Percentiles rank a stretch among this genome's conserved stretches.
Conservation (phyloP, 2,113 vertebrate genomes). For the Elanus axillaris region DNA sequence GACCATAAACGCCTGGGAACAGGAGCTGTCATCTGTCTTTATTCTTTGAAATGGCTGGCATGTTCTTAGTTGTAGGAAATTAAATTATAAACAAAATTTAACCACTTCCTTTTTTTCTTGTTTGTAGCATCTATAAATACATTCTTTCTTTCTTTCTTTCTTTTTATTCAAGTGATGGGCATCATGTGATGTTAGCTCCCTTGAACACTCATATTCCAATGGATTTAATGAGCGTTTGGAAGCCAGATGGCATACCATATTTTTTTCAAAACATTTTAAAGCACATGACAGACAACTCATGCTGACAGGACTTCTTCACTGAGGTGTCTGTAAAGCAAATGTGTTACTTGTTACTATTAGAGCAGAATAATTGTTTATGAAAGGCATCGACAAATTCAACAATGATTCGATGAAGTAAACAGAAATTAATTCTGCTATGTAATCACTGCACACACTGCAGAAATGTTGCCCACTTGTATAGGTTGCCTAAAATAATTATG, state of each 20-base stretch:
- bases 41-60: not conserved
- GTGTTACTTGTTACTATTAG: constrained; percentile 50
- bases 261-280: constrained; percentile 28
- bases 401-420: constrained; percentile 18
- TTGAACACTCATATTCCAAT: not conserved
- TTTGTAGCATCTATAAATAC: not conserved
- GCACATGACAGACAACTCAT: constrained; percentile 4
- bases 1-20: not conserved
- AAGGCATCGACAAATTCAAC: constrained; percentile 23
- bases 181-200: not conserved
- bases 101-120: not conserved
- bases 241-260: constrained; percentile 19
- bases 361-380: constrained; percentile 55
- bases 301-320: not conserved
- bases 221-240: constrained; percentile 1
- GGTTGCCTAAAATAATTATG: not conserved
- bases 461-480: not conserved
- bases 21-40: not conserved
- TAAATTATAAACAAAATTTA: not conserved
- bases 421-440: constrained; percentile 1
- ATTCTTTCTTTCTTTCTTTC: no score
- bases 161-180: not conserved
- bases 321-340: constrained; percentile 53
- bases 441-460: constrained; percentile 3
- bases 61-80: not conserved